Evolutionary conservation across 2,113 vertebrate species (phyloP).

Genomic region (Delphinus delphis): DNA sequence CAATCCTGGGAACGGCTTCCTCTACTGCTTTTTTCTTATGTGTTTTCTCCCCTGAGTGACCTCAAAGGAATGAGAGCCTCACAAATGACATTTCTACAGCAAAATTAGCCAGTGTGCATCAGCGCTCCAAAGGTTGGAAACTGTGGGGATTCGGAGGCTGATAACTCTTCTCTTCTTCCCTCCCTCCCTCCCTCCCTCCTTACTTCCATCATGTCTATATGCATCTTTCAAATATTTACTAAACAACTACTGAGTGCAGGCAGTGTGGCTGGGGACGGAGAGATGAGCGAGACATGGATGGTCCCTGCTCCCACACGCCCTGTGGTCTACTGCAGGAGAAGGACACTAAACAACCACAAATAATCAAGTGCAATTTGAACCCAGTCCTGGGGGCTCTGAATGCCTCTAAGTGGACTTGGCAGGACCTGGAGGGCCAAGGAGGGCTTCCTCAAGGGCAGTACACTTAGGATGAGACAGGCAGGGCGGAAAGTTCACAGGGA

Average conservation of each 20-base stretch:
- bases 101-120: not conserved
- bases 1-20: constrained; percentile 8
- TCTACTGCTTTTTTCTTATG: not conserved
- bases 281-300: not conserved
- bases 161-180: not conserved
- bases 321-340: not conserved
- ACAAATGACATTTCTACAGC: not conserved
- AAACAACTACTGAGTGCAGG: not conserved
- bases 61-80: not conserved
- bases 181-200: too few relatives aligned
- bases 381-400: not conserved
- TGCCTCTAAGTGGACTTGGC: not conserved
- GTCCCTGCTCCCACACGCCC: not conserved
- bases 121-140: not conserved
- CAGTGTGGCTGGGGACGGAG: not conserved
- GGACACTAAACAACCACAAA: not conserved
- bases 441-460: not conserved
- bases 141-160: not conserved
- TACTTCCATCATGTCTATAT: not conserved
- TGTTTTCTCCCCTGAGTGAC: not conserved
- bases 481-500: not conserved
- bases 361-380: not conserved
- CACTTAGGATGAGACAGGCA: not conserved
- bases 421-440: not conserved
- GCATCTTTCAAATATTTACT: not conserved